Evolutionary conservation across 2,888 invertebrate genomes (phyloP).

Genomic region (Chloroclystis v-ata): DNA sequence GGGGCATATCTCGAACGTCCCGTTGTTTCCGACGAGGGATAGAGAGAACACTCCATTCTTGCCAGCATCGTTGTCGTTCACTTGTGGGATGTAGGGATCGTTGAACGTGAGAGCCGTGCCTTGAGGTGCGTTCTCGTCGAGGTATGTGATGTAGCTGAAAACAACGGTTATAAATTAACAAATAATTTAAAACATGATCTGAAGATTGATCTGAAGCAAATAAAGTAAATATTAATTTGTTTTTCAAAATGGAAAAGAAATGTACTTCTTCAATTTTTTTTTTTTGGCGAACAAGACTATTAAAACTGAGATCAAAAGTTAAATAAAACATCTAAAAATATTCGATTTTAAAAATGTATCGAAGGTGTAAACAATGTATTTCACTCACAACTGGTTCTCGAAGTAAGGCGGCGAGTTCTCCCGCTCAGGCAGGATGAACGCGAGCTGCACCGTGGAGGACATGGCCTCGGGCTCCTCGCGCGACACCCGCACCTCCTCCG

Average conservation of each 20-base stretch:
- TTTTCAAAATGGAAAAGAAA: too few species aligned
- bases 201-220: too few species aligned
- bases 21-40: slow-evolving; percentile 87
- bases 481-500: slow-evolving; percentile 88
- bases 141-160: slow-evolving; percentile 84
- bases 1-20: slow-evolving; percentile 92
- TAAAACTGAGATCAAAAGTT: too few species aligned
- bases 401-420: slow-evolving; percentile 88
- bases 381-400: slow-evolving; percentile 85
- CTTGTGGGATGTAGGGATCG: slow-evolving; percentile 84
- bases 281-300: too few species aligned
- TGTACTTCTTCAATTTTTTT: too few species aligned
- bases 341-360: too few species aligned
- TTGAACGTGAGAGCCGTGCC: slow-evolving; percentile 85
- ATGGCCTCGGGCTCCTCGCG: slow-evolving; percentile 87
- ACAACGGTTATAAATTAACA: too few species aligned
- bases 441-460: slow-evolving; percentile 89
- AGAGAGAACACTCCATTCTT: slow-evolving; percentile 90
- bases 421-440: slow-evolving; percentile 87
- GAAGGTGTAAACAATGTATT: too few species aligned
- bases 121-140: slow-evolving; percentile 89
- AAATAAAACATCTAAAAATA: too few species aligned
- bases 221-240: too few species aligned
- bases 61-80: slow-evolving; percentile 88
- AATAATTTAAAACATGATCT: not conserved